Conservation (phyloP, 2,797 vertebrate species). For the Microctenopoma stevenorrisi region DNA sequence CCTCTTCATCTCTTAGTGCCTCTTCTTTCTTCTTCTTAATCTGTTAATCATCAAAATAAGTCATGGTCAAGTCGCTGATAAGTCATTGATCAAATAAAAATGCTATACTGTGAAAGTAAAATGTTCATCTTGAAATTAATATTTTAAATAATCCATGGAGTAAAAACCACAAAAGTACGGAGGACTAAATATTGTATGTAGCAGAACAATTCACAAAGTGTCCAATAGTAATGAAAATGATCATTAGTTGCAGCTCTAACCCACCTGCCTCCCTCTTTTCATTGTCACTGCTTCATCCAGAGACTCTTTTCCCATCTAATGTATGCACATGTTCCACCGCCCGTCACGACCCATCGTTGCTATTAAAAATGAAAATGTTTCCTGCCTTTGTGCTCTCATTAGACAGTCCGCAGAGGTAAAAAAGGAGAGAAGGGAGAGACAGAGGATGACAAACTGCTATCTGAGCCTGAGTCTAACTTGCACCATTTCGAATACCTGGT, state of each 20-base stretch:
- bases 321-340: constrained; percentile 30
- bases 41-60: too few species aligned
- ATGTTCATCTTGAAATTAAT: too few species aligned
- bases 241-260: constrained; percentile 10
- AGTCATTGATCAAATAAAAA: too few species aligned
- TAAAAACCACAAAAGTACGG: not conserved
- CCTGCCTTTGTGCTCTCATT: constrained; percentile 57
- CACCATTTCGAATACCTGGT: constrained; percentile 38
- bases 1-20: not conserved
- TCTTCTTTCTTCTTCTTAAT: not conserved
- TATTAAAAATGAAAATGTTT: constrained; percentile 60
- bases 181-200: not conserved
- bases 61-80: too few species aligned
- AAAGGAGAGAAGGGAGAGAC: not conserved
- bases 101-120: too few species aligned
- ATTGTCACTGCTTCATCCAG: constrained; percentile 18
- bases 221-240: constrained; percentile 20
- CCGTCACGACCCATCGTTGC: constrained; percentile 52
- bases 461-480: constrained; percentile 39
- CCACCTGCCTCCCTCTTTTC: constrained; percentile 4
- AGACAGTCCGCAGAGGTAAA: constrained; percentile 1
- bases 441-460: constrained; percentile 27
- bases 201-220: not conserved
- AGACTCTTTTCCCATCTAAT: constrained; percentile 27
- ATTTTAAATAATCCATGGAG: too few species aligned